These are phyloP conservation scores for Rhizomys pruinosus DNA, from an alignment of 2,113 vertebrate species.

Conservation along the genomic window DNA sequence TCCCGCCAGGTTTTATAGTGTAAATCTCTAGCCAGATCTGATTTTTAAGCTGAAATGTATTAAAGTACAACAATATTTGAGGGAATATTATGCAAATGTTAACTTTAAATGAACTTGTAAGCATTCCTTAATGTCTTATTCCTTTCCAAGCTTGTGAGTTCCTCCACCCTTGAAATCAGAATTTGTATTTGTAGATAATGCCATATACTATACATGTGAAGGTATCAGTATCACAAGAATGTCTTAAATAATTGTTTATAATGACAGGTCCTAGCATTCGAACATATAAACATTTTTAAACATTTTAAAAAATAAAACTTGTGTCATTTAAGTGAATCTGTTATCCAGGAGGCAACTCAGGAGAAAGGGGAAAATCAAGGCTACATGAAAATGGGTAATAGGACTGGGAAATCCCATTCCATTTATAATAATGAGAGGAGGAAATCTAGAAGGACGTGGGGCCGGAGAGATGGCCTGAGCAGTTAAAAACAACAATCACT, in stretches of 20 bases:
- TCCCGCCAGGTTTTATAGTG: not conserved
- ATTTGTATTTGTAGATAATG: not conserved
- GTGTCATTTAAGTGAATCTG: slow-evolving; percentile 25
- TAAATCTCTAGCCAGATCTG: not conserved
- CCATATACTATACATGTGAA: not conserved
- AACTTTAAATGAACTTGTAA: slow-evolving; percentile 12
- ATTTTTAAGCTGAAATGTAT: slow-evolving; percentile 2
- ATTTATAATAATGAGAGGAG: not conserved
- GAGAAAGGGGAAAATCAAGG: not conserved
- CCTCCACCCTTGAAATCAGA: not conserved
- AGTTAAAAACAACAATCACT: no score
- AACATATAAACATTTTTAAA: slow-evolving; percentile 12
- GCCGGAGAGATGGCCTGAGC: no score
- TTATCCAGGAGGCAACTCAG: not conserved
- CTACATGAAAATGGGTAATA: not conserved
- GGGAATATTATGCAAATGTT: not conserved
- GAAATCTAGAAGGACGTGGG: no score
- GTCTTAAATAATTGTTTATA: no score
- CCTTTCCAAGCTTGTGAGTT: not conserved
- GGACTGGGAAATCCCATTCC: not conserved
- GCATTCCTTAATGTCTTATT: not conserved
- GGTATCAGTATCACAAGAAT: no score
- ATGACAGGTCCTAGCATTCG: no score
- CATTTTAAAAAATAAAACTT: slow-evolving; percentile 1
- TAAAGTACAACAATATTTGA: not conserved